phyloP scores from a whole-genome alignment of 1,140 invertebrate genomes.

The Scaptomyza montana region DNA sequence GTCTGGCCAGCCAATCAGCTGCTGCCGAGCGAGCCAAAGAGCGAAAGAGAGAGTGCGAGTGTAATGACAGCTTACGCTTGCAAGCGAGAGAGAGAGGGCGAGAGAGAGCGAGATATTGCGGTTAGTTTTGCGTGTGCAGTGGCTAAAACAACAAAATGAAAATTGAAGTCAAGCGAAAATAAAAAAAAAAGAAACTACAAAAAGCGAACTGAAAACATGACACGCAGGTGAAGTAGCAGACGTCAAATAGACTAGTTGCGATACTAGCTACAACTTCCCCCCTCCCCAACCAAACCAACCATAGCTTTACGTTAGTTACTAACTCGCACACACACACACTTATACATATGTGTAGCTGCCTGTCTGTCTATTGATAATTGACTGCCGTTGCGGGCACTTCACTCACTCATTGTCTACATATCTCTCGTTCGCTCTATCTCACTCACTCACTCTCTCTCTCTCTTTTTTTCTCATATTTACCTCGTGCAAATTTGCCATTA shows the following conservation, averaged over 20 bases:
- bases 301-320: constrained; percentile 38
- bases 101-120: constrained; percentile 38
- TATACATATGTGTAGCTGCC: constrained; percentile 10
- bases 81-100: constrained; percentile 19
- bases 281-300: not conserved
- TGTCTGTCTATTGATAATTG: constrained; percentile 74
- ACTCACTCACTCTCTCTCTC: not conserved
- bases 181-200: constrained; percentile 1
- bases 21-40: constrained; percentile 41
- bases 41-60: constrained; percentile 29
- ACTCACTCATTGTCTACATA: constrained; percentile 36
- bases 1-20: constrained; percentile 60
- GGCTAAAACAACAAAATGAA: constrained; percentile 59
- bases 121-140: constrained; percentile 70
- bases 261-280: constrained; percentile 26
- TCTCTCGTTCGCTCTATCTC: constrained; percentile 3
- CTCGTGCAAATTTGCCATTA: constrained; percentile 81
- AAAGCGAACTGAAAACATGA: constrained; percentile 32
- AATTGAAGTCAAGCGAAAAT: constrained; percentile 43
- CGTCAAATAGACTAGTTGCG: constrained; percentile 30
- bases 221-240: constrained; percentile 67
- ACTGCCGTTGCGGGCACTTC: constrained; percentile 56
- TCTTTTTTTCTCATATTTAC: constrained; percentile 56
- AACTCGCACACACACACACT: constrained; percentile 16
- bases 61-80: constrained; percentile 7